Evolutionary conservation across 2,113 vertebrate genomes (phyloP).

Genomic region (Elephantulus edwardii): DNA sequence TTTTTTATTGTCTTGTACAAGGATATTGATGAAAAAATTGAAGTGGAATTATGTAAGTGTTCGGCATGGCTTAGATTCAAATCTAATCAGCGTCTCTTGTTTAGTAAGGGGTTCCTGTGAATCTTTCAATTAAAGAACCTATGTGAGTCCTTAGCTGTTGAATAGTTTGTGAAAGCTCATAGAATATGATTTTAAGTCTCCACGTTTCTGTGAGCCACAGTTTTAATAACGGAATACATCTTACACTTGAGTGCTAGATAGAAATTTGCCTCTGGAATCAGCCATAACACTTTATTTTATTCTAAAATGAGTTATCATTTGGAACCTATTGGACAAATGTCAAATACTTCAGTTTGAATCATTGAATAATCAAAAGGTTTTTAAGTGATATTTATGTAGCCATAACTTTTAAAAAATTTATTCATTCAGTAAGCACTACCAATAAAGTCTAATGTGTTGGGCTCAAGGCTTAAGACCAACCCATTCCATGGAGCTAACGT

Average conservation of each 20-base stretch:
- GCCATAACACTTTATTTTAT: neutral
- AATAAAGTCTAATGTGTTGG: neutral
- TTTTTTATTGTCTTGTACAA: neutral
- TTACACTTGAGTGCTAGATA: no score
- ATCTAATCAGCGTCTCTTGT: neutral
- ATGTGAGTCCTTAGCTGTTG: neutral
- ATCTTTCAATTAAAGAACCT: no score
- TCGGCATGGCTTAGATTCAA: neutral
- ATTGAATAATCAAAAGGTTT: neutral
- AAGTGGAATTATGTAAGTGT: no score
- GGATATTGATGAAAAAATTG: neutral
- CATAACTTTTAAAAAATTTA: neutral
- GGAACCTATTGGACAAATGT: neutral
- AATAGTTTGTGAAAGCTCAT: neutral
- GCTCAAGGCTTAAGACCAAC: fast-evolving
- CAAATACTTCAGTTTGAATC: neutral
- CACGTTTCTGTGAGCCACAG: neutral
- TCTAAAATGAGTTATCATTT: neutral
- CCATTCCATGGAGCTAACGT: fast-evolving
- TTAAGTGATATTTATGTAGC: neutral
- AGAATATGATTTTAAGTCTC: neutral
- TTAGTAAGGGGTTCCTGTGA: neutral
- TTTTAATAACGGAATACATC: fast-evolving
- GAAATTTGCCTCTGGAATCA: neutral
- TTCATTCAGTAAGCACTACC: neutral